Conservation (phyloP, 2,113 vertebrate genomes). For the Engraulis encrasicolus region DNA sequence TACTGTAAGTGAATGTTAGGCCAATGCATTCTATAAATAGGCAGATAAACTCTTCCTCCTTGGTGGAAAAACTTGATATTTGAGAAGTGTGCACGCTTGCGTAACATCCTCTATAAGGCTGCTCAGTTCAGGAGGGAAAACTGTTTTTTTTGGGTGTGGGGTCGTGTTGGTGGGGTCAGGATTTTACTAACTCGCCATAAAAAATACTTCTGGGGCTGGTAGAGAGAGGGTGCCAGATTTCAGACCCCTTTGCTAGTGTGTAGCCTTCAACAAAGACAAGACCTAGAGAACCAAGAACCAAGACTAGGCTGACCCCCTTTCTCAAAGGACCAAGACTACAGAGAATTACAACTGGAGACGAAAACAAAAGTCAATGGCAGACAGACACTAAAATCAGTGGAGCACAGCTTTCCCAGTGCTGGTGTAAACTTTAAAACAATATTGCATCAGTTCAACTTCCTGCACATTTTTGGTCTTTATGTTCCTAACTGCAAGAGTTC, state of each 20-base stretch:
- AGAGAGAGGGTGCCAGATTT: constrained; percentile 63
- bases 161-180: too few relatives aligned
- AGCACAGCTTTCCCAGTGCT: neutral
- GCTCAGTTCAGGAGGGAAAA: neutral
- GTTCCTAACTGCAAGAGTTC: neutral
- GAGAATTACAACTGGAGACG: neutral
- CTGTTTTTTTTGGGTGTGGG: neutral
- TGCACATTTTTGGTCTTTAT: neutral
- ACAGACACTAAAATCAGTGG: neutral
- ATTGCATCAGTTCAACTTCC: neutral
- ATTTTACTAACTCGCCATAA: neutral
- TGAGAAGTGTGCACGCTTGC: too few relatives aligned
- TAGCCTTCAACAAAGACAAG: constrained; percentile 11
- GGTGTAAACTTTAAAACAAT: neutral
- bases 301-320: neutral
- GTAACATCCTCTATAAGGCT: too few relatives aligned
- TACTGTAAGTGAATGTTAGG: too few relatives aligned
- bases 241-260: constrained; percentile 48
- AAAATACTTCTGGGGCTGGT: constrained; percentile 27
- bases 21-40: too few relatives aligned
- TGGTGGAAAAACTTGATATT: too few relatives aligned
- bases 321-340: neutral
- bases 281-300: neutral
- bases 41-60: too few relatives aligned
- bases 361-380: neutral